These are phyloP conservation scores for Neostethus bicornis DNA, from an alignment of 2,797 vertebrate species.

Conservation along the genomic window DNA sequence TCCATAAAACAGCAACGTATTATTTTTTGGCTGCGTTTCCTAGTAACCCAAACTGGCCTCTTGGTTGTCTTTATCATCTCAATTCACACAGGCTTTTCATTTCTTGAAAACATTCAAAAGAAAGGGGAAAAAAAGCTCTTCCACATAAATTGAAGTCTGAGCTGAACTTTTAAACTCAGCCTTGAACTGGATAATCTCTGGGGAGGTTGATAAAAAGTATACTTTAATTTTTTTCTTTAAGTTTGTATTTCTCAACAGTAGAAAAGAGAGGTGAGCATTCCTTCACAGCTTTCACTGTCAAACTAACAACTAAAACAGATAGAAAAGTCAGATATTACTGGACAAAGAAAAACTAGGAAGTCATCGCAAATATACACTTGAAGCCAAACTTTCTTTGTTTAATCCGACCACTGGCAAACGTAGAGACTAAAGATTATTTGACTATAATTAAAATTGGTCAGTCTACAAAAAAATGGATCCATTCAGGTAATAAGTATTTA, in stretches of 20 bases:
- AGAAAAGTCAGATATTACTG: conserved; percentile 3
- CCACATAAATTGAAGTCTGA: conserved; percentile 12
- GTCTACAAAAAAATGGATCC: too few relatives aligned
- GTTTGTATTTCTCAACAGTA: conserved; percentile 62
- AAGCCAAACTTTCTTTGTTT: too few relatives aligned
- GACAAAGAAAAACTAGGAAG: conserved; percentile 1
- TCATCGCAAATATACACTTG: not conserved
- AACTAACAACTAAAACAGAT: conserved; percentile 34
- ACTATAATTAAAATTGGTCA: too few relatives aligned
- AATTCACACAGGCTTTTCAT: conserved; percentile 37
- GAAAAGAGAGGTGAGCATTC: conserved; percentile 75
- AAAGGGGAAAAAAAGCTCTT: conserved; percentile 16
- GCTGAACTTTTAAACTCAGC: conserved; percentile 43
- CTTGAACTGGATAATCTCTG: conserved; percentile 43
- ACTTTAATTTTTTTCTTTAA: too few relatives aligned
- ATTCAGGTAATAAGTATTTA: too few relatives aligned
- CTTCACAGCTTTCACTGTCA: conserved; percentile 20
- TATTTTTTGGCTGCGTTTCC: conserved; percentile 64
- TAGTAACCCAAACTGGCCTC: conserved; percentile 49
- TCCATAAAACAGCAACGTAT: conserved; percentile 41
- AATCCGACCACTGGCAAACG: too few relatives aligned
- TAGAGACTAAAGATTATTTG: too few relatives aligned
- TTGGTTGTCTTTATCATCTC: conserved; percentile 49
- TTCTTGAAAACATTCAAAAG: conserved; percentile 39
- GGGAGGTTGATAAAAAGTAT: conserved; percentile 30